A percentile compares a stretch with the other conserved stretches of the same genome.
Evolutionary conservation across 2,113 vertebrate genomes (phyloP).

Genomic region (Hippocampus mohnikei): DNA sequence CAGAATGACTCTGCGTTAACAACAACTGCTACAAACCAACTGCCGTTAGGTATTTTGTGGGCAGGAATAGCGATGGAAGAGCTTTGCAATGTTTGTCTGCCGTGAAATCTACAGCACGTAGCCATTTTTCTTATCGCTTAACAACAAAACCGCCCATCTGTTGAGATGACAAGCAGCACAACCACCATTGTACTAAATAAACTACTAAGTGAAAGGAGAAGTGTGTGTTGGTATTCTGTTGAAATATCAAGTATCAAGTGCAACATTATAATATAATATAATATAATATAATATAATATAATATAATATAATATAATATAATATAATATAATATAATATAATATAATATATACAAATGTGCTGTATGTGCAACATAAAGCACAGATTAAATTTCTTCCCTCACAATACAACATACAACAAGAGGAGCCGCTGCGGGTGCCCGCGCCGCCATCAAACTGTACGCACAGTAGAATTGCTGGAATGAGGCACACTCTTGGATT

Average conservation of each 20-base stretch:
- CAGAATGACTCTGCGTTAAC: slow-evolving; percentile 58
- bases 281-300: too few species aligned
- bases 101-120: slow-evolving; percentile 56
- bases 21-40: slow-evolving; percentile 71
- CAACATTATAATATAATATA: too few species aligned
- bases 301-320: too few species aligned
- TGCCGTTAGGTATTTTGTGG: slow-evolving; percentile 57
- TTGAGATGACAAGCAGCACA: slow-evolving; percentile 49
- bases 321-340: too few species aligned
- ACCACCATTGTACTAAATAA: slow-evolving; percentile 38
- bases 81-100: slow-evolving; percentile 59
- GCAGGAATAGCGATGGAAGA: slow-evolving; percentile 55
- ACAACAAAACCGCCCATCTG: slow-evolving; percentile 47
- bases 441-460: not conserved
- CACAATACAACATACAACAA: too few species aligned
- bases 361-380: too few species aligned
- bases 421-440: too few species aligned
- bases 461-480: not conserved
- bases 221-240: slow-evolving; percentile 12
- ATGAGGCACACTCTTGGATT: slow-evolving; percentile 6
- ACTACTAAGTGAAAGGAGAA: slow-evolving; percentile 32
- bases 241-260: not conserved
- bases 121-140: slow-evolving; percentile 41
- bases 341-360: too few species aligned
- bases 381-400: too few species aligned